Base-by-base conservation (phyloP, 2,797 vertebrate species). In the Alauda arvensis region DNA sequence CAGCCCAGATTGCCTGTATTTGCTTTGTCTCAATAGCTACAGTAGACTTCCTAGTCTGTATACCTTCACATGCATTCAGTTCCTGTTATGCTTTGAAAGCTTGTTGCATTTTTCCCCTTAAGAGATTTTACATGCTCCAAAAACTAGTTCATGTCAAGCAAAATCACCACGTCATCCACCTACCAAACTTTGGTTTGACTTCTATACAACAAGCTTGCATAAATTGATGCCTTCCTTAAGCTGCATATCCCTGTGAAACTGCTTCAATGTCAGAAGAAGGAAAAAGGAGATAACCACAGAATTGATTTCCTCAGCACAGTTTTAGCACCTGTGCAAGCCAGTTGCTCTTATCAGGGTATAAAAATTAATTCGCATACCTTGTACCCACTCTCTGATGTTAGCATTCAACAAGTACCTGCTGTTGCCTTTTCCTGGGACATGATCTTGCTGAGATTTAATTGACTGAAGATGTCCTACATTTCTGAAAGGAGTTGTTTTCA, bases 401-500 rank as follows among this genome's bases (percentile, higher is more conserved):
- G 28, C 34, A 60, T 60, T 81, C 80, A 89, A 13, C 19, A 74
- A 23, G 18, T 72, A 45, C 51, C 29, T 82, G 40, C 61, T 66
- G 29, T 25, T 86, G 56, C 18, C 28, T 72, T 78, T 80, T 79
- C 34, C 79, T 56, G n/a, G n/a, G 29, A 24, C 68, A 69, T 34
- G 19, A 66, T 78, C 33, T 81, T 83, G 56, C 42, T 72, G 48
- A 85, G 48, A 78, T 63, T 69, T 91, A 37, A 66, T 20, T 69
- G 49, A 82, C 60, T 82, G 60, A 89, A 84, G 51, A 76, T 57
- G 34, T 42, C 45, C 59, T 61, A 19, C 11, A 2, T 77, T 80
- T 87, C 42, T 80, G 57, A 71, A 85, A 83, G 25, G 21, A 90
- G 40, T 37, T 79, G 45, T 57, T 89, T 91, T 86, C 69, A 75